Base-by-base conservation (phyloP, 2,113 vertebrate species). In the Sapayoa aenigma region DNA sequence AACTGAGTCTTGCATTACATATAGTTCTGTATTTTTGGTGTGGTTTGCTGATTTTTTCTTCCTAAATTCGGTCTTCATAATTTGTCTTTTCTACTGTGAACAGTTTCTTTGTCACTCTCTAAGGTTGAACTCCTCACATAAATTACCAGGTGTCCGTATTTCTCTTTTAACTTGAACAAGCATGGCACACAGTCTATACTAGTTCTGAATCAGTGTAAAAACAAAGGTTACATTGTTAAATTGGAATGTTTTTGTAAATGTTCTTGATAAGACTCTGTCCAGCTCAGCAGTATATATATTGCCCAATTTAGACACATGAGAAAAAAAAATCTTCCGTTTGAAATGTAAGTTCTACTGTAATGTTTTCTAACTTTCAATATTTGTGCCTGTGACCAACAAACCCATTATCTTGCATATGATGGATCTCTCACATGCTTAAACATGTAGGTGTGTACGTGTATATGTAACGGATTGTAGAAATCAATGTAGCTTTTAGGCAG, bases 181-280 rank as follows among this genome's bases (percentile, higher is more conserved):
- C 30, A 28, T 23, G 16, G 27, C 46, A 77, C 69, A 79, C 8
- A 50, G 31, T 80, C 62, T 71, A 31, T 74, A 14, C 17, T 47
- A 25, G 63, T 44, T 81, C 74, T 77, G 68, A 63, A 85, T 77
- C 85, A 86, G 27, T 41, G 33, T 49, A 60, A 88, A 95, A 93
- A 94, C 82, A 95, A 83, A 93, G 35, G 39, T 58, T 77, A 46
- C 44, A n/a, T 71, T 95, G 87, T 91, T 93, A 71, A 63, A 71
- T 37, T 71, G 50, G 42, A 94, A 83, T 66, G 16, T 10, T 85
- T 87, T 85, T 41, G 27, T 63, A 80, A 90, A 77, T 67, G 30
- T 5, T 76, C 6, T 39, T 67, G 62, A 77, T 88, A 94, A 90
- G 41, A 11, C 9, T 71, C 12, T 77, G 33, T n/a, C 67, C 55